These are phyloP conservation scores for Notiomystis cincta DNA, from an alignment of 2,113 vertebrate genomes.

Conservation along the genomic window DNA sequence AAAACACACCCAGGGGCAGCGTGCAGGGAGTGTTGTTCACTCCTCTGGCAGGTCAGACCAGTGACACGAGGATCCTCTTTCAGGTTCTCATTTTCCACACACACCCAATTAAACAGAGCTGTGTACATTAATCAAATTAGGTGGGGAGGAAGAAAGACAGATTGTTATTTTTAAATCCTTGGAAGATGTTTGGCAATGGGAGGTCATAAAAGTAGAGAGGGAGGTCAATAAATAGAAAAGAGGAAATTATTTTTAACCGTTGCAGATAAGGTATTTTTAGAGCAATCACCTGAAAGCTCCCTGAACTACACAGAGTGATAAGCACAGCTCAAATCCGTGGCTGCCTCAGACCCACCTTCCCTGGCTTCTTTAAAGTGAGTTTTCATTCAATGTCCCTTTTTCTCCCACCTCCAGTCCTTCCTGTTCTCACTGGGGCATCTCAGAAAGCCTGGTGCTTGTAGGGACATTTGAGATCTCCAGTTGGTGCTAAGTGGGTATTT, in stretches of 20 bases:
- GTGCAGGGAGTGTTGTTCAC: neutral
- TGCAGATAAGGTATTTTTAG: slow-evolving; percentile 55
- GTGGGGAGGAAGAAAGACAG: neutral
- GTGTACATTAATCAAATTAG: neutral
- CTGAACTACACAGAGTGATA: neutral
- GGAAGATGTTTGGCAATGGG: neutral
- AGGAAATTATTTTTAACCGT: slow-evolving; percentile 45
- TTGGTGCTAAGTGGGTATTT: neutral
- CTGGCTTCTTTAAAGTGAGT: neutral
- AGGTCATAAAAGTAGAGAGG: slow-evolving; percentile 1
- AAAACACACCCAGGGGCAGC: fast-evolving
- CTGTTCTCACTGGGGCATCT: neutral
- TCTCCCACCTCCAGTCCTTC: neutral
- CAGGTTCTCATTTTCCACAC: neutral
- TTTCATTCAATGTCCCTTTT: neutral
- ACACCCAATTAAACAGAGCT: neutral
- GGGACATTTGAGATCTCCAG: neutral
- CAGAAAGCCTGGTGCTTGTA: neutral
- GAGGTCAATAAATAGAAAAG: slow-evolving; percentile 41
- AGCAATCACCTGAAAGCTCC: slow-evolving; percentile 49
- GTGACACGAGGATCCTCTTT: neutral
- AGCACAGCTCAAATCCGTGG: neutral
- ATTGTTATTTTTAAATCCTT: slow-evolving; percentile 14
- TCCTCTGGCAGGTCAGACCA: neutral
- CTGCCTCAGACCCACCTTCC: neutral